Base-by-base conservation (phyloP, 2,888 invertebrate genomes). In the Chirona hameri region DNA sequence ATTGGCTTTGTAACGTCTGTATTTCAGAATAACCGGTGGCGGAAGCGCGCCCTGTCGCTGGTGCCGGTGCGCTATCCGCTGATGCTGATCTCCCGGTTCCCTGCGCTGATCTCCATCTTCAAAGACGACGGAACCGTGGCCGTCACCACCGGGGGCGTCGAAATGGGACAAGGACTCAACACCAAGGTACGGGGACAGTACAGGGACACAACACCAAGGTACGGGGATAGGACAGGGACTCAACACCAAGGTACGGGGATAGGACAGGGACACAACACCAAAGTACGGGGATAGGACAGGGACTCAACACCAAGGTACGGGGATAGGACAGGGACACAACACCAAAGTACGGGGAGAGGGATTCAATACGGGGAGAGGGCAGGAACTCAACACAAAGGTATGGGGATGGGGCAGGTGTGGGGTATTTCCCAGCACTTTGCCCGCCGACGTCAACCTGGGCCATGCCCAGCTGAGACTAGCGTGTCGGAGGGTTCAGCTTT, bases 321-420 rank as follows among this genome's bases (percentile, higher is more conserved):
- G n/a, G n/a, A n/a, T n/a, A n/a, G n/a, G n/a, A n/a, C n/a, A n/a
- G n/a, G n/a, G n/a, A n/a, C n/a, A n/a, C n/a, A n/a, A n/a, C n/a
- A n/a, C n/a, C n/a, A n/a, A n/a, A n/a, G 89, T 89, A 85, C 86
- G 87, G 85, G 96, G 96, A 0, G 96, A 96, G 89, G 95, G 95
- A 18, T 90, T 94, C 80, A 93, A 95, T 85, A 94, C 94, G n/a
- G n/a, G n/a, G n/a, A n/a, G n/a, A n/a, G 96, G 96, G 0, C 96
- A 96, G 89, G 95, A 95, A 18, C 90, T 94, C 80, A 93, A 95
- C 85, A 94, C 94, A 0, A 95, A 94, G 83, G 84, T 84, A 57
- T 15, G 48, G 82, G n/a, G n/a, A n/a, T n/a, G n/a, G n/a, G n/a
- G n/a, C n/a, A n/a, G n/a, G n/a, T n/a, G n/a, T n/a, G n/a, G n/a